Conservation (phyloP, 2,888 invertebrate genomes). For the Tipula vernalis region DNA sequence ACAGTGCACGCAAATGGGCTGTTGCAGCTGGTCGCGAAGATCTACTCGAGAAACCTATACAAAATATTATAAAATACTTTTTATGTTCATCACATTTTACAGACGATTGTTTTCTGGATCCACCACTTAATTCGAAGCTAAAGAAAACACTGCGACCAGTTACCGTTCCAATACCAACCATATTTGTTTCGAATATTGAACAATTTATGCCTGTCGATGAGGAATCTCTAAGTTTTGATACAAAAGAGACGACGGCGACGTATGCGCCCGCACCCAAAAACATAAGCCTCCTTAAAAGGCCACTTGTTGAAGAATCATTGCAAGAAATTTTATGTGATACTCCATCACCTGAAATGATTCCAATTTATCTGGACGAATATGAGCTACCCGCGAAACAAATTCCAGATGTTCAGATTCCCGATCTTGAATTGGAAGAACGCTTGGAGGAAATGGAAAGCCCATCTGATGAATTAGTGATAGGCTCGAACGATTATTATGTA, state of each 20-base stretch:
- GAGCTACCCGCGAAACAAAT: not conserved
- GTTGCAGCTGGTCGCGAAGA: slow-evolving; percentile 16
- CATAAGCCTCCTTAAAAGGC: not conserved
- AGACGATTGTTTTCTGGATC: slow-evolving; percentile 16
- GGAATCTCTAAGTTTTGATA: not conserved
- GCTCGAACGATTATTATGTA: not conserved
- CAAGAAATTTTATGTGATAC: not conserved
- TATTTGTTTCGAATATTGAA: slow-evolving; percentile 16
- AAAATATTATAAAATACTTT: slow-evolving; percentile 16
- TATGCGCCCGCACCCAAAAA: not conserved
- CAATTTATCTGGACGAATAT: not conserved
- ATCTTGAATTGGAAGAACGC: not conserved
- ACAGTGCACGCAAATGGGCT: slow-evolving; percentile 17
- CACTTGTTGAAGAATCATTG: not conserved
- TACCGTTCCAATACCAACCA: slow-evolving; percentile 16
- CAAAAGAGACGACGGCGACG: not conserved
- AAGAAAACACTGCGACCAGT: slow-evolving; percentile 15
- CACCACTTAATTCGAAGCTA: slow-evolving; percentile 14
- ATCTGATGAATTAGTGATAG: not conserved
- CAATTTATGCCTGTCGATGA: slow-evolving; percentile 10
- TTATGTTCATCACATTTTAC: slow-evolving; percentile 18
- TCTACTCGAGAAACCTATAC: slow-evolving; percentile 14
- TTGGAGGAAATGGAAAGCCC: not conserved
- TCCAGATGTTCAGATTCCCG: not conserved
- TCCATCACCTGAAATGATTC: not conserved